Evolutionary conservation across 2,113 vertebrate genomes (phyloP).

Genomic region (Xiphophorus hellerii): DNA sequence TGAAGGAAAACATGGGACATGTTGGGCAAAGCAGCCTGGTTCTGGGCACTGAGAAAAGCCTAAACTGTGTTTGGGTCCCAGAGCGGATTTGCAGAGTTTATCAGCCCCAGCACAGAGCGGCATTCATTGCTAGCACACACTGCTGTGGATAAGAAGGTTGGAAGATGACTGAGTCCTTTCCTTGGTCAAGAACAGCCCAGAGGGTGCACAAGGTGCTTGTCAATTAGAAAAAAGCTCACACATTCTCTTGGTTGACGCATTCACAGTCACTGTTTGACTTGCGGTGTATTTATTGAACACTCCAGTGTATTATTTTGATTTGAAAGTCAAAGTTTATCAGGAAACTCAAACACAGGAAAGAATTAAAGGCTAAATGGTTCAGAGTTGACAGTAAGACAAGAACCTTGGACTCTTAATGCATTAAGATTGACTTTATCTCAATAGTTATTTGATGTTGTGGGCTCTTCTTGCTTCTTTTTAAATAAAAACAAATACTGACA

Average conservation of each 20-base stretch:
- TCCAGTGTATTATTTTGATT: constrained; percentile 3
- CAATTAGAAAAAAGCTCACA: constrained; percentile 56
- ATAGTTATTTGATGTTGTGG: too few species aligned
- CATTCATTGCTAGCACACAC: constrained; percentile 32
- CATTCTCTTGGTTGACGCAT: constrained; percentile 48
- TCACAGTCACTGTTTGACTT: constrained; percentile 32
- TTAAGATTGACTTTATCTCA: too few species aligned
- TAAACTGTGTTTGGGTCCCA: constrained; percentile 41
- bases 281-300: constrained; percentile 20
- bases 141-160: constrained; percentile 58
- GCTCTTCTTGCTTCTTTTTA: too few species aligned
- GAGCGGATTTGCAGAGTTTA: constrained; percentile 73
- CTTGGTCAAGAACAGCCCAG: constrained; percentile 56
- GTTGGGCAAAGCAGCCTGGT: constrained; percentile 29
- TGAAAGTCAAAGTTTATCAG: background rate
- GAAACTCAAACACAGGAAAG: background rate
- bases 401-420: too few species aligned
- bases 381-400: background rate
- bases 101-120: constrained; percentile 62
- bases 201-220: constrained; percentile 32
- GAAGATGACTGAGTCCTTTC: constrained; percentile 51
- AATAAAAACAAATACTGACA: too few species aligned
- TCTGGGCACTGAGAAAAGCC: constrained; percentile 36
- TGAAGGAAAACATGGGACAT: constrained; percentile 37
- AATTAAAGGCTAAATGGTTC: background rate